Evolutionary conservation across 2,797 vertebrate genomes (phyloP).

Genomic region (Hemitrygon akajei): DNA sequence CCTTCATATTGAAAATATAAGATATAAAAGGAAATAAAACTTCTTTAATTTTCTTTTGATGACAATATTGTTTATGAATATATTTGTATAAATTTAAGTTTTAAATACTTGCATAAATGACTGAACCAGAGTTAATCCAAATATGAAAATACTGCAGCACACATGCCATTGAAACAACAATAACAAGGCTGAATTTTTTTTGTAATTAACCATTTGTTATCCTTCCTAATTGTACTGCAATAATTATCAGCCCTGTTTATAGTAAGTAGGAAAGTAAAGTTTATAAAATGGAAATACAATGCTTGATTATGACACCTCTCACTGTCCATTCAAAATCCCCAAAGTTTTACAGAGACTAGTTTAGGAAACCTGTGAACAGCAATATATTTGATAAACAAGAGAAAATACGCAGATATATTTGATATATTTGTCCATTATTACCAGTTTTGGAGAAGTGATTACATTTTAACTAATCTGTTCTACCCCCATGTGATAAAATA

Average conservation of each 20-base stretch:
- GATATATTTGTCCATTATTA: background rate
- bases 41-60: background rate
- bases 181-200: background rate
- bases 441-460: background rate
- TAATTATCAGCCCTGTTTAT: background rate
- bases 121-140: background rate
- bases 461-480: conserved; percentile 3
- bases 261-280: background rate
- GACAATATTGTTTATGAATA: background rate
- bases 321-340: background rate
- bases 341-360: background rate
- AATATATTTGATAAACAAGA: background rate
- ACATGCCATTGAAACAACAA: background rate
- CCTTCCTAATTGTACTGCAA: background rate
- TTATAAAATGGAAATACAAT: background rate
- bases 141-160: background rate
- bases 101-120: background rate
- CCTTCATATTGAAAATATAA: background rate
- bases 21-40: background rate
- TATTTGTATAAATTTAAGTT: background rate
- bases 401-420: background rate
- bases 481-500: conserved; percentile 9
- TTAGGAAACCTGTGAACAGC: background rate
- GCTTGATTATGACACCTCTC: background rate
- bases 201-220: background rate